phyloP scores from a whole-genome alignment of 2,113 vertebrate genomes.

The Microtus ochrogaster region DNA sequence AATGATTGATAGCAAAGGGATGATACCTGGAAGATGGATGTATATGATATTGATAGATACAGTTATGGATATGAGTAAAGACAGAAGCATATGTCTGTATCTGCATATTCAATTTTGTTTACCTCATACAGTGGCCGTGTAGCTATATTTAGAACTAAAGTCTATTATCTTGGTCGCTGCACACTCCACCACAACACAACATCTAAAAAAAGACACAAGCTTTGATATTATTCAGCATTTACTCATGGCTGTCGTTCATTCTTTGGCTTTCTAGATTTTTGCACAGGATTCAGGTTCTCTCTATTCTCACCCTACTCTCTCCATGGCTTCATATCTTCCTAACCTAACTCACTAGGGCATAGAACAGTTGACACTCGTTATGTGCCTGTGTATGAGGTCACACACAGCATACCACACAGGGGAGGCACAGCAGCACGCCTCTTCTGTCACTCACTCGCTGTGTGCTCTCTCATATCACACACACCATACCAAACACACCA shows the following conservation, averaged over 20 bases:
- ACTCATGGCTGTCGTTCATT: too few relatives aligned
- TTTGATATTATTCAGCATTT: too few relatives aligned
- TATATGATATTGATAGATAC: neutral
- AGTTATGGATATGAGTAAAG: neutral
- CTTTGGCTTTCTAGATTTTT: too few relatives aligned
- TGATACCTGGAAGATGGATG: neutral
- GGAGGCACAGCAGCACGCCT: rapidly evolving
- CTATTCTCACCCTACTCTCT: rapidly evolving
- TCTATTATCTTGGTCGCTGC: rapidly evolving
- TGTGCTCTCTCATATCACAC: too few relatives aligned
- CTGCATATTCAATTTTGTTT: neutral
- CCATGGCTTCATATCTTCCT: neutral
- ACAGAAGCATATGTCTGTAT: neutral
- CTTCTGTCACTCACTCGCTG: too few relatives aligned
- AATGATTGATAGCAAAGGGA: neutral
- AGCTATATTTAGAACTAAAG: neutral
- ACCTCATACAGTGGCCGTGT: too few relatives aligned
- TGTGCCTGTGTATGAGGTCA: rapidly evolving
- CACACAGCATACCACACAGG: rapidly evolving
- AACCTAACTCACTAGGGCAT: too few relatives aligned
- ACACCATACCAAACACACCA: too few relatives aligned
- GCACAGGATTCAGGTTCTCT: too few relatives aligned
- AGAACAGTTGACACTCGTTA: rapidly evolving
- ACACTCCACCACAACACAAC: rapidly evolving
- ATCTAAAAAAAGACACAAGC: too few relatives aligned